Base-by-base conservation (phyloP, 2,113 vertebrate species). In the Callospermophilus lateralis region DNA sequence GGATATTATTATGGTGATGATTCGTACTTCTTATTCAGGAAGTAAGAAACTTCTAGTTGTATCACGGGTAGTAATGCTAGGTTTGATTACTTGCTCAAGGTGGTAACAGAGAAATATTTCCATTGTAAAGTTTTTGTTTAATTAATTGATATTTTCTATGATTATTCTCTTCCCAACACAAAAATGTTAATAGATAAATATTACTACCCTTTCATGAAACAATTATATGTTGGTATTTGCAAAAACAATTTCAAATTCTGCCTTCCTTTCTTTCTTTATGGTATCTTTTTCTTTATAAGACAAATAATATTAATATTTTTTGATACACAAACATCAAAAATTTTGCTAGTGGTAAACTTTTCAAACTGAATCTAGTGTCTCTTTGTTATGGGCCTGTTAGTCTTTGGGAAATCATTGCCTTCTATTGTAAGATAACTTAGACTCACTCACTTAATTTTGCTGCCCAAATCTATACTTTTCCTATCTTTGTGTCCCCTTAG, bases 231-330 rank as follows among this genome's bases (percentile, higher is more conserved):
- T 16, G 12, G 11, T 24, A 8, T 8, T 45, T 95, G 8, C 2
- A 88, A 88, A 95, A 65, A n/a, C 20, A 32, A 90, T 74, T 93
- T 80, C 28, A 85, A 90, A 80, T 78, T 86, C 34, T 39, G 55
- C 65, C 34, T 39, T 67, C 20, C 3, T 1, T 78, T 68, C 26
- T 92, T 61, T 1, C 30, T 48, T 15, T 15, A 73, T 61, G 17
- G 34, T 45, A 45, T 45, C 9, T 80, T n/a, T 83, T 61, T 68
- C 28, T 68, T 1, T 63, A 72, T 76, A 67, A 81, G 6, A 39
- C 37, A 63, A 58, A 73, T n/a, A 30, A 12, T 22, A 45, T 24
- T 30, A 30, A 17, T 22, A 45, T 24, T 63, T n/a, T 84, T 68
- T 74, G 58, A 73, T 19, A 26, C 20, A n/a, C 24, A 61, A 55